Percentiles rank a stretch among this genome's conserved stretches.
Conservation (phyloP, 2,113 vertebrate species). For the Crypturellus undulatus region DNA sequence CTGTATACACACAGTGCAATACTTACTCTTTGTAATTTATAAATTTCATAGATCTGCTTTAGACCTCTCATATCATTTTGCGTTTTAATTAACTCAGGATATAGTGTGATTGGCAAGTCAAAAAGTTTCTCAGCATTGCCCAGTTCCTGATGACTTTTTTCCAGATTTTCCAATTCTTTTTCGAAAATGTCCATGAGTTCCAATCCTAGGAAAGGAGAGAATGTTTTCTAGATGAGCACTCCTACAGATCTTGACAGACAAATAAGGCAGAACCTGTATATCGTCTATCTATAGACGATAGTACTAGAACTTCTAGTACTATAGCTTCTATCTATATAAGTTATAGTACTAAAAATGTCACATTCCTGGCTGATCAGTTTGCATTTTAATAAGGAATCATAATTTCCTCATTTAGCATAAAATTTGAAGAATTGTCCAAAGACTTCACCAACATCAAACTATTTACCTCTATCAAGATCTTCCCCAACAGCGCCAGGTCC, state of each 20-base stretch:
- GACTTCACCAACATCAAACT: background rate
- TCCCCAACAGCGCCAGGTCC: constrained; percentile 92
- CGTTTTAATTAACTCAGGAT: constrained; percentile 83
- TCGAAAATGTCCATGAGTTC: constrained; percentile 83
- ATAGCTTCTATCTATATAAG: too few species aligned
- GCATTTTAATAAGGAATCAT: background rate
- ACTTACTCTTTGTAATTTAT: constrained; percentile 83
- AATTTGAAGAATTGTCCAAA: background rate
- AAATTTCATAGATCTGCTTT: constrained; percentile 86
- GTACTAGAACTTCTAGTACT: too few species aligned
- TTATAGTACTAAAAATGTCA: background rate
- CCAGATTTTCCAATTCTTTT: constrained; percentile 80
- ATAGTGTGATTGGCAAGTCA: constrained; percentile 83
- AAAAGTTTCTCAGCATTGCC: constrained; percentile 90
- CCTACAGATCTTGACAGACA: background rate
- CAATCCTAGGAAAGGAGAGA: constrained; percentile 76
- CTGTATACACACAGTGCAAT: background rate
- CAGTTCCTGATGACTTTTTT: constrained; percentile 79
- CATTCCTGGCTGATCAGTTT: background rate
- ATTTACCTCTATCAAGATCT: constrained; percentile 89
- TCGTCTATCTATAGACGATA: too few species aligned
- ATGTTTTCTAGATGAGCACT: background rate
- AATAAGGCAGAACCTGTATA: background rate
- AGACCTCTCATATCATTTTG: constrained; percentile 88
- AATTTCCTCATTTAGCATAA: background rate